These are phyloP conservation scores for Cryptocephalus primarius DNA, from an alignment of 2,888 invertebrate species.

Conservation along the genomic window DNA sequence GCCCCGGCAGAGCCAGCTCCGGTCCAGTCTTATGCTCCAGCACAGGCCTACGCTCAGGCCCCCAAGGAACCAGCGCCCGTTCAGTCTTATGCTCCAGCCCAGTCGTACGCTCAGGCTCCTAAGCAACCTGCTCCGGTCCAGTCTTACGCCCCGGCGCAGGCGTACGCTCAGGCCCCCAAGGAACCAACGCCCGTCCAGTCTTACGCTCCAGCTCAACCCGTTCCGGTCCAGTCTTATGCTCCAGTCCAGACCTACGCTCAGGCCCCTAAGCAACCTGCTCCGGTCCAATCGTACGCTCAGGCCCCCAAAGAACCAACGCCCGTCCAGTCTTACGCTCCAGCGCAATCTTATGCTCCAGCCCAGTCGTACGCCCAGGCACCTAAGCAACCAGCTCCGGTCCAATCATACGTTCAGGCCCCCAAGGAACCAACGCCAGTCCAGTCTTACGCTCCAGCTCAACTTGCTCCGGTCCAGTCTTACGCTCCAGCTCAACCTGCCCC, in stretches of 20 bases:
- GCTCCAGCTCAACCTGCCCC: constrained; percentile 8
- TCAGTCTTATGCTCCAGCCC: neutral
- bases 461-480: constrained; percentile 5
- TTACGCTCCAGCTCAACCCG: neutral
- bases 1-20: constrained; percentile 7
- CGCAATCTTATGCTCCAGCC: constrained; percentile 1
- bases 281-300: constrained; percentile 6
- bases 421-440: neutral
- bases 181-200: neutral
- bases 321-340: constrained; percentile 6
- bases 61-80: neutral
- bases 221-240: neutral
- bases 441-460: constrained; percentile 1
- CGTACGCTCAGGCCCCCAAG: neutral
- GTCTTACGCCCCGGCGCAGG: neutral
- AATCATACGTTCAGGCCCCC: neutral
- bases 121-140: neutral
- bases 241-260: neutral
- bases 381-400: constrained; percentile 1
- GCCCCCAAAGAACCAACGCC: constrained; percentile 2
- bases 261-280: constrained; percentile 4
- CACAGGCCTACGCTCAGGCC: neutral
- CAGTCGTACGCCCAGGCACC: constrained; percentile 7
- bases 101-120: neutral
- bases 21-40: neutral